phyloP scores from a whole-genome alignment of 2,113 vertebrate species.

The Corydoras maculifer region DNA sequence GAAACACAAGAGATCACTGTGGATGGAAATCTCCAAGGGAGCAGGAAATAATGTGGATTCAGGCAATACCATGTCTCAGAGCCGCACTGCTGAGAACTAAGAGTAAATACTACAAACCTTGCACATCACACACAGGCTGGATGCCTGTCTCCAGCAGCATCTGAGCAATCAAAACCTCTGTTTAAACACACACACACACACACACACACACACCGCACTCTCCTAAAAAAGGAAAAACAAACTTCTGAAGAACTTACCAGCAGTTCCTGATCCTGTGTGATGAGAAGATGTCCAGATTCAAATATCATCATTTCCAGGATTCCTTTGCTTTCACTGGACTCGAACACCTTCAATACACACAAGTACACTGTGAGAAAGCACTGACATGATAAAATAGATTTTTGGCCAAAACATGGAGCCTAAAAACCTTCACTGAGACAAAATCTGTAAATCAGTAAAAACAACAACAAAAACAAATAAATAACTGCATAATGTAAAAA shows the following conservation, averaged over 20 bases:
- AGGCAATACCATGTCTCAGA: neutral
- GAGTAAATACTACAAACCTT: neutral
- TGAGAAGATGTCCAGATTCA: slow-evolving; percentile 77
- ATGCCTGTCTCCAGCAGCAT: neutral
- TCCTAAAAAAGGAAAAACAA: too few species aligned
- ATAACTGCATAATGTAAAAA: too few species aligned
- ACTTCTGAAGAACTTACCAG: slow-evolving; percentile 66
- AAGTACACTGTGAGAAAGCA: neutral
- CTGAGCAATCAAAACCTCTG: neutral
- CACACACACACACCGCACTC: too few species aligned
- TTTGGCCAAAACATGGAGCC: neutral
- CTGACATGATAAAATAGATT: neutral
- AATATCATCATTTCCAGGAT: slow-evolving; percentile 70
- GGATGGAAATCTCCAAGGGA: too few species aligned
- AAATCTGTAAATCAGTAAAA: too few species aligned
- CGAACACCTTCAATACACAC: slow-evolving; percentile 65
- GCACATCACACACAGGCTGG: neutral
- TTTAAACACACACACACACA: too few species aligned
- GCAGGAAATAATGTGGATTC: neutral
- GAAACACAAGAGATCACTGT: too few species aligned
- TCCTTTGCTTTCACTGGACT: slow-evolving; percentile 64
- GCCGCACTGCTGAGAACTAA: neutral
- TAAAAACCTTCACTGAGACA: too few species aligned
- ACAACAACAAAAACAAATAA: too few species aligned
- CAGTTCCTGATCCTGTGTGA: slow-evolving; percentile 72